Percentiles rank a stretch among this genome's conserved stretches.
Evolutionary conservation across 2,113 vertebrate species (phyloP).

Genomic region (Trinectes maculatus): DNA sequence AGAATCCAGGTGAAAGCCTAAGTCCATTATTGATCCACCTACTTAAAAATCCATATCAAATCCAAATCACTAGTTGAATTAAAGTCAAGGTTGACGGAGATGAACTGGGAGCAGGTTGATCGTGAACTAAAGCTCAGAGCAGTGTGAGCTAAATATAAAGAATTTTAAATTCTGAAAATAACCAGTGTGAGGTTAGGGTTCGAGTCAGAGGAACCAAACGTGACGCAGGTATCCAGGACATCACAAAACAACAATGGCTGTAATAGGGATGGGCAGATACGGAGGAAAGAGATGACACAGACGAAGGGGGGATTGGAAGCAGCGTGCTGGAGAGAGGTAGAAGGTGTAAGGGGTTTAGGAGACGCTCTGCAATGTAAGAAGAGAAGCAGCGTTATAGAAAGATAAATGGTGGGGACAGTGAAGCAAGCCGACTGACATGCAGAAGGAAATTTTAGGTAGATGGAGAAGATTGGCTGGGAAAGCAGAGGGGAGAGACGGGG

Average conservation of each 20-base stretch:
- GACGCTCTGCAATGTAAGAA: conserved; percentile 40
- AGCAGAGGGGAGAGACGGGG: conserved; percentile 22
- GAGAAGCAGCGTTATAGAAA: conserved; percentile 38
- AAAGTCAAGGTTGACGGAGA: conserved; percentile 51
- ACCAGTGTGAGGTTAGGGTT: not conserved
- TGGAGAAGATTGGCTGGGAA: conserved; percentile 50
- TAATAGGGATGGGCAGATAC: not conserved
- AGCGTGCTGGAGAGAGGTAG: conserved; percentile 25
- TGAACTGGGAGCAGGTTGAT: conserved; percentile 6
- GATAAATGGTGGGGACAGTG: conserved; percentile 58
- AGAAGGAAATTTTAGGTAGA: conserved; percentile 52
- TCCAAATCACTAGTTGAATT: conserved; percentile 46
- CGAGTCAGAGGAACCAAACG: not conserved
- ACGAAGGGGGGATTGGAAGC: conserved; percentile 10
- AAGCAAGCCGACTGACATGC: conserved; percentile 44
- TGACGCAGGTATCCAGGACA: not conserved
- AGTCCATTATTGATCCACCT: conserved; percentile 45
- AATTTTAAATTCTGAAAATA: not conserved
- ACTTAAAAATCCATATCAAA: conserved; percentile 48
- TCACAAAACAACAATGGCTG: conserved; percentile 3
- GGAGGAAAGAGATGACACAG: conserved; percentile 1
- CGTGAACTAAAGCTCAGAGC: conserved; percentile 9
- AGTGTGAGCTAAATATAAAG: not conserved
- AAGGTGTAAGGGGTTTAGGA: conserved; percentile 42
- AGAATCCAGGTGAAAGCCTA: conserved; percentile 55